Evolutionary conservation across 2,888 invertebrate genomes (phyloP), one percentile per base, ranked within the genome.

Genomic region (Dioctria rufipes): DNA sequence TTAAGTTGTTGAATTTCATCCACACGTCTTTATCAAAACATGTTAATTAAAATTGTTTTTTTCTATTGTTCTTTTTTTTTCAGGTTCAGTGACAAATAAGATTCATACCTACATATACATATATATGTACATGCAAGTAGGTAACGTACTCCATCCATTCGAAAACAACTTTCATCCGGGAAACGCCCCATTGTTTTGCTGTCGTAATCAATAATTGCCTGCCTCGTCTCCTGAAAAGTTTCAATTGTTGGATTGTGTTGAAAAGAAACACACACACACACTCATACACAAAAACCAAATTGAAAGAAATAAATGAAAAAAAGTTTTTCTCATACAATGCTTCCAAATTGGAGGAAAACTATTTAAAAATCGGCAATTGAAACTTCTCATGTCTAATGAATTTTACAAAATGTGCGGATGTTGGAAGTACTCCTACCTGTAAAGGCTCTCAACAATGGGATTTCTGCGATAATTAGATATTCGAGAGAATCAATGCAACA

Each of bases 401-500:
- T 73, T 73, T 73, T 58, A 73, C 73, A 73, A 73, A 73, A 73
- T 73, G 73, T 73, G 73, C 73, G 73, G 73, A 73, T 73, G 73
- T 58, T 73, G 73, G 73, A 73, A 73, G 60, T 60, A 54, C 73
- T 73, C 73, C 42, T 73, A 58, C 60, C 42, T 73, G 73, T 73
- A 60, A 73, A 60, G 58, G 58, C 73, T 58, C 73, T 73, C 73
- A 60, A 73, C 73, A 58, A 78, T 82, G 82, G 65, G 60, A 78
- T 80, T 82, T 78, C 80, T 73, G 78, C 80, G 80, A 80, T 82
- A 82, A 82, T 80, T 82, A 80, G 65, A 60, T 25, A 25, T 67
- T 49, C 60, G 49, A 73, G 66, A 82, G 60, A 67, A 82, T 71
- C 39, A 80, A 71, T 78, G 66, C 67, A 83, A 83, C 79, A 83